Percentiles rank a stretch among this genome's conserved stretches.
phyloP scores from a whole-genome alignment of 2,113 vertebrate genomes.

The Epinephelus fuscoguttatus region DNA sequence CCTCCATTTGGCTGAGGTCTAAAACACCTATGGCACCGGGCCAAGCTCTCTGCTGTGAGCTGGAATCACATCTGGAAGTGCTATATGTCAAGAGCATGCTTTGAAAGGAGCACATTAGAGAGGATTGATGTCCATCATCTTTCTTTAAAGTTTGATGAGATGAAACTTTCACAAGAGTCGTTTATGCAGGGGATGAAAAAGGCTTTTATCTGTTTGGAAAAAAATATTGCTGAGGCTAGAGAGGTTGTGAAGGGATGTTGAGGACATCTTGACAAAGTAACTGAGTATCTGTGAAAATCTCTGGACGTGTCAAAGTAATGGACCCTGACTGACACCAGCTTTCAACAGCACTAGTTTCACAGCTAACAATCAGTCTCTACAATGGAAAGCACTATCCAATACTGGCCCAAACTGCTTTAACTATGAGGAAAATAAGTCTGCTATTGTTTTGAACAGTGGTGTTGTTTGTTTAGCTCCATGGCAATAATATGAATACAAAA shows the following conservation, averaged over 20 bases:
- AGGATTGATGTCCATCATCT: constrained; percentile 52
- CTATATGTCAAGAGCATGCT: constrained; percentile 38
- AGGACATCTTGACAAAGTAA: constrained; percentile 36
- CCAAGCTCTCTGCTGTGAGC: constrained; percentile 38
- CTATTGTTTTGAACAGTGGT: not conserved
- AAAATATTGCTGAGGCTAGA: constrained; percentile 9
- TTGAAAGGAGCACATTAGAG: constrained; percentile 37
- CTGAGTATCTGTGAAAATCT: not conserved
- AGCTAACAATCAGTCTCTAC: too few species aligned
- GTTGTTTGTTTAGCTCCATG: too few species aligned
- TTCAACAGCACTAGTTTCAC: too few species aligned
- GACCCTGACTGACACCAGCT: too few species aligned
- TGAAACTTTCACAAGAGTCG: constrained; percentile 30
- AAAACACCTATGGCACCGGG: constrained; percentile 59
- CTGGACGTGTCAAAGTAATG: constrained; percentile 5
- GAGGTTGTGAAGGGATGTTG: not conserved
- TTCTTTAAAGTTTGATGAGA: constrained; percentile 51
- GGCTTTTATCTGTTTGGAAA: constrained; percentile 35
- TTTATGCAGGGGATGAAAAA: constrained; percentile 2
- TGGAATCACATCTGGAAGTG: constrained; percentile 47
- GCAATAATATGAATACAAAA: not conserved
- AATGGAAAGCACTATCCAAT: not conserved
- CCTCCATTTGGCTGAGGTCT: constrained; percentile 52
- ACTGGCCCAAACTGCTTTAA: not conserved
- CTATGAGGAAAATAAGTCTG: not conserved